Conservation (phyloP, 2,888 invertebrate species). For the Apotomis turbidana region DNA sequence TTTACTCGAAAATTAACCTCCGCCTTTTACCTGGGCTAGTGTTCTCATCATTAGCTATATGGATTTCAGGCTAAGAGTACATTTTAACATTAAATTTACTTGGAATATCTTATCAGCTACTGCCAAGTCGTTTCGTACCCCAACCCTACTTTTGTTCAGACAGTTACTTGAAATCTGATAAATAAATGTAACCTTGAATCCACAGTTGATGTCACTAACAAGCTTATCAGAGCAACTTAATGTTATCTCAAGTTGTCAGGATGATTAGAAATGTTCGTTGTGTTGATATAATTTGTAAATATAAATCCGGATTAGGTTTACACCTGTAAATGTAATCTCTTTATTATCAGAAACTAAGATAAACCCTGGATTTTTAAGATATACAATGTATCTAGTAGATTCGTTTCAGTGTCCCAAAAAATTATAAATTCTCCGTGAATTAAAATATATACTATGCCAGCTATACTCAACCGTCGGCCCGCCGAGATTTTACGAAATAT, state of each 20-base stretch:
- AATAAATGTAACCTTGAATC: conserved; percentile 20
- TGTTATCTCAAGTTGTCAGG: neutral
- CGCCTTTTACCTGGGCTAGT: conserved; percentile 70
- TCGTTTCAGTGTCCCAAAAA: too few relatives aligned
- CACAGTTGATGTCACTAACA: neutral
- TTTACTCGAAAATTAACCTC: conserved; percentile 73
- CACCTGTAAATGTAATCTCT: neutral
- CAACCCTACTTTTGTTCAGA: neutral
- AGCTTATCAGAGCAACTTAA: neutral
- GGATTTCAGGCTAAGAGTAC: conserved; percentile 70
- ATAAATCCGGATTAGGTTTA: conserved; percentile 18
- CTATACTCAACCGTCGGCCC: too few relatives aligned
- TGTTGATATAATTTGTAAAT: neutral
- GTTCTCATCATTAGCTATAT: conserved; percentile 62
- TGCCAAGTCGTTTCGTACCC: neutral
- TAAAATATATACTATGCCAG: too few relatives aligned
- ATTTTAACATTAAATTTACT: conserved; percentile 45
- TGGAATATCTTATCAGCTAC: neutral
- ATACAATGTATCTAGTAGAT: too few relatives aligned
- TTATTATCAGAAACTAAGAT: neutral
- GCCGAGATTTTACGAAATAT: too few relatives aligned
- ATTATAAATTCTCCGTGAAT: too few relatives aligned
- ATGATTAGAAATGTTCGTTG: conserved; percentile 12
- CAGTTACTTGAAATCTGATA: conserved; percentile 9
- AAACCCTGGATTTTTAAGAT: neutral